Evolutionary conservation across 2,797 vertebrate genomes (phyloP).

Genomic region (Hylomyscus alleni): DNA sequence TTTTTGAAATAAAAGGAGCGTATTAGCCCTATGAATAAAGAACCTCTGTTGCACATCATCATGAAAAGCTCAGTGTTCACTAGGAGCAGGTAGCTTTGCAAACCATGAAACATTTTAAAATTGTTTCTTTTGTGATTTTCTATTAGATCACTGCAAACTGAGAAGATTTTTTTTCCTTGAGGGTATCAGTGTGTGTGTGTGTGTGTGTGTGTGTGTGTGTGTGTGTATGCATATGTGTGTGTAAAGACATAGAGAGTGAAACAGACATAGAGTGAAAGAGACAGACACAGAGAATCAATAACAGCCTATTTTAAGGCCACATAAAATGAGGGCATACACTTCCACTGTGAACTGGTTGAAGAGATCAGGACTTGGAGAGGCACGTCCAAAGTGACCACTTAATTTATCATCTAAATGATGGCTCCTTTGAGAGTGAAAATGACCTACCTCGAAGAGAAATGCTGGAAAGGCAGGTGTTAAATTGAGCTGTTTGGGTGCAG

Average conservation of each 20-base stretch:
- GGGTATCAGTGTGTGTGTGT: neutral
- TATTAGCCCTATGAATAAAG: neutral
- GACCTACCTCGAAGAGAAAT: neutral
- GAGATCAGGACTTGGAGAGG: neutral
- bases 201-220: neutral
- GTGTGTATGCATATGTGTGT: neutral
- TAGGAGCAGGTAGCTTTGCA: neutral
- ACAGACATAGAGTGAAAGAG: neutral
- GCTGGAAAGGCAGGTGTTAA: neutral
- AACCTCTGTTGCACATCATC: neutral
- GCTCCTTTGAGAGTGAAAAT: slow-evolving; percentile 2
- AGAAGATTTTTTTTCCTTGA: neutral
- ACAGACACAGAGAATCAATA: neutral
- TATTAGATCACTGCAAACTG: neutral
- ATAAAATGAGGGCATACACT: neutral
- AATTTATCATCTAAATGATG: slow-evolving; percentile 32
- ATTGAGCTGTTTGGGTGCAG: neutral
- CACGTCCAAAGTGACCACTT: neutral
- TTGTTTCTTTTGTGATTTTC: neutral
- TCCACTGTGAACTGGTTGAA: neutral
- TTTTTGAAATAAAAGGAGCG: neutral
- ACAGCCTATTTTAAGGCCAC: neutral
- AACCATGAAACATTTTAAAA: slow-evolving; percentile 4
- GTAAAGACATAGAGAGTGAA: neutral
- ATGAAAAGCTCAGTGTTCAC: slow-evolving; percentile 6